phyloP scores from a whole-genome alignment of 2,113 vertebrate species.

The Rynchops niger region DNA sequence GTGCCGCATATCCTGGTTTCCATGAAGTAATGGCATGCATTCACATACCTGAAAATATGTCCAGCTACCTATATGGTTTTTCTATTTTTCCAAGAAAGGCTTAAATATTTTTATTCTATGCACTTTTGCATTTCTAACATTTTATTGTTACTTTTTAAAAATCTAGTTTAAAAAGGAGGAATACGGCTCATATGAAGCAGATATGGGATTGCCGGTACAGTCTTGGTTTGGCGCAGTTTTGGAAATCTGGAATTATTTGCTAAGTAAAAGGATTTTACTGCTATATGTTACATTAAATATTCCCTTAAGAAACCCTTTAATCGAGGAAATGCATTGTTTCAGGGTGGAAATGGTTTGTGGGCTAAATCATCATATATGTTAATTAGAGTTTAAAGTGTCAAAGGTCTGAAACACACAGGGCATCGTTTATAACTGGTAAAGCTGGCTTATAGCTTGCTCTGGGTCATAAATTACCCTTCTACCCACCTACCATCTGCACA shows the following conservation, averaged over 20 bases:
- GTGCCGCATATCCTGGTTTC: neutral
- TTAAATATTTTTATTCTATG: neutral
- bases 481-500: neutral
- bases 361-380: neutral
- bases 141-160: neutral
- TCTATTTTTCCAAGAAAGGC: neutral
- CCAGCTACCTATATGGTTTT: neutral
- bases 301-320: neutral
- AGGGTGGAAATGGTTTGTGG: neutral
- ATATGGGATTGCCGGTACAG: neutral
- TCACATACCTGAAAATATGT: neutral
- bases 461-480: neutral
- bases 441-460: neutral
- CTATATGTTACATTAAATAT: neutral
- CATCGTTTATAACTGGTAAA: neutral
- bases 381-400: neutral
- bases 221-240: neutral
- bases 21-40: neutral
- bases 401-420: neutral
- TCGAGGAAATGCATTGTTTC: slow-evolving; percentile 15
- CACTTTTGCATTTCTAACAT: neutral
- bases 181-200: neutral
- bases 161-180: neutral
- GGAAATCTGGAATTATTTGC: neutral
- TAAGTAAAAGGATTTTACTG: neutral